Evolutionary conservation across 2,888 invertebrate genomes (phyloP).

Genomic region (Agriopis marginaria): DNA sequence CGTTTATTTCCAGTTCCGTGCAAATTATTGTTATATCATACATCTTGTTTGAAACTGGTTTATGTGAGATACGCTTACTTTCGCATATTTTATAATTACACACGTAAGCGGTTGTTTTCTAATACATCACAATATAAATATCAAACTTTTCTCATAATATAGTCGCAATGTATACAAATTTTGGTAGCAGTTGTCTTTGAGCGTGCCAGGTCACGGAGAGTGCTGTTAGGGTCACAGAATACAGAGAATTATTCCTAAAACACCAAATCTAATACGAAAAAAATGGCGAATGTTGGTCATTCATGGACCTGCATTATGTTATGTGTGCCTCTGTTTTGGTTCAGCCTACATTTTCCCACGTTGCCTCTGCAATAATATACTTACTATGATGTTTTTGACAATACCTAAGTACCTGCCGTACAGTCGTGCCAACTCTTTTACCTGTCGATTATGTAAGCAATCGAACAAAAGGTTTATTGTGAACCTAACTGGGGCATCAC

Average conservation of each 20-base stretch:
- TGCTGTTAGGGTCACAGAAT: too few relatives aligned
- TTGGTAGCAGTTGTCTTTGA: too few relatives aligned
- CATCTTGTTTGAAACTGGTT: conserved; percentile 30
- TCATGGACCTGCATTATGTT: too few relatives aligned
- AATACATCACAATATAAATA: background rate
- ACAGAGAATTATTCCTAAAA: too few relatives aligned
- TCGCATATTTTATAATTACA: background rate
- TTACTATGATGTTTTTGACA: too few relatives aligned
- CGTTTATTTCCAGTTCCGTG: conserved; percentile 28
- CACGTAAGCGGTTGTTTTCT: conserved; percentile 8
- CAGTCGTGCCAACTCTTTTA: conserved; percentile 1
- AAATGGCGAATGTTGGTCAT: too few relatives aligned
- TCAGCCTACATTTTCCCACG: too few relatives aligned
- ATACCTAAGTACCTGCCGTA: background rate
- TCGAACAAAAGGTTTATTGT: conserved; percentile 14
- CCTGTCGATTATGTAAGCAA: conserved; percentile 6
- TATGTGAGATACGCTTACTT: conserved; percentile 16
- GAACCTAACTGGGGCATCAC: conserved; percentile 22
- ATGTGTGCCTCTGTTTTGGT: too few relatives aligned
- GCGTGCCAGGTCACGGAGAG: too few relatives aligned
- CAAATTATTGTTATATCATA: conserved; percentile 35
- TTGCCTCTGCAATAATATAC: background rate
- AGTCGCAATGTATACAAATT: too few relatives aligned
- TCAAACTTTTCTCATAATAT: too few relatives aligned
- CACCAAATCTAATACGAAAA: too few relatives aligned